Evolutionary conservation across 2,113 vertebrate species (phyloP).

Genomic region (Galemys pyrenaicus): DNA sequence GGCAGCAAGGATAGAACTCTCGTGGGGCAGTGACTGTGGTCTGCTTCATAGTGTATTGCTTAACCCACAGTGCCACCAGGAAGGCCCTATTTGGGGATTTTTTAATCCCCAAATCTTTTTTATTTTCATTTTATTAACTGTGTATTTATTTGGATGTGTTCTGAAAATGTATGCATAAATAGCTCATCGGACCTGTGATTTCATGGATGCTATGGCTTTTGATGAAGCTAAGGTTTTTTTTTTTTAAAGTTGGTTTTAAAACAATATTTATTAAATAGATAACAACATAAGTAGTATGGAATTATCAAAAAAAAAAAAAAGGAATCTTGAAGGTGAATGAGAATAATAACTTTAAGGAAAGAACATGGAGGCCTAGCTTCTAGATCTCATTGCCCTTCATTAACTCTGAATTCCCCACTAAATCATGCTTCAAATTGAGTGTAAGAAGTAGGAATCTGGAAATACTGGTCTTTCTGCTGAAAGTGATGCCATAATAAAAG

Average conservation of each 20-base stretch:
- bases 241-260: background rate
- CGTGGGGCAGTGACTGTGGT: no score
- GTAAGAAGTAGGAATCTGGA: background rate
- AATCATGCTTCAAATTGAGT: background rate
- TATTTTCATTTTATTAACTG: background rate
- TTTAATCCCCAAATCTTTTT: background rate
- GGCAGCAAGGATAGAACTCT: no score
- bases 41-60: no score
- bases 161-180: background rate
- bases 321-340: background rate
- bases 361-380: background rate
- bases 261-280: background rate
- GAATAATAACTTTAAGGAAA: background rate
- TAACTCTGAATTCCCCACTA: background rate
- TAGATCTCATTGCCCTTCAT: background rate
- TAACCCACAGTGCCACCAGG: no score
- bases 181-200: background rate
- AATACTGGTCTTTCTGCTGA: conserved; percentile 31
- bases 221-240: background rate
- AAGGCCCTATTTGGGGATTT: no score
- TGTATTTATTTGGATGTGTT: background rate
- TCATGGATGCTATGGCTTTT: background rate
- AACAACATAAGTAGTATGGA: background rate
- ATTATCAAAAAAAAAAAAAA: background rate
- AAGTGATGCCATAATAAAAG: background rate